phyloP scores from a whole-genome alignment of 2,888 invertebrate genomes.

The Ophioninae sp. region DNA sequence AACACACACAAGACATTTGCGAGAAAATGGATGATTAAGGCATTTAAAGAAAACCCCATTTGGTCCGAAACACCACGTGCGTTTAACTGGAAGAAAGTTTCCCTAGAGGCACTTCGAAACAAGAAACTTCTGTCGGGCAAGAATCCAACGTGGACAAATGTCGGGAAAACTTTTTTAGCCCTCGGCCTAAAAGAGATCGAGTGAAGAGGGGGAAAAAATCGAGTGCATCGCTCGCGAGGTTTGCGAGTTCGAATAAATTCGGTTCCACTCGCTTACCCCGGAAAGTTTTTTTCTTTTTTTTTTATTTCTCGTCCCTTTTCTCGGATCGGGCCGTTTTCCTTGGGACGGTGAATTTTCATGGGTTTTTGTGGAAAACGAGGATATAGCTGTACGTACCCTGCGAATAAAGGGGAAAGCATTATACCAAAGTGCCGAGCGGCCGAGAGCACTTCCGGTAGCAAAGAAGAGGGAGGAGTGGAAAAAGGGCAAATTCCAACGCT shows the following conservation, averaged over 20 bases:
- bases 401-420: conserved; percentile 53
- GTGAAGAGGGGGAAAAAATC: conserved; percentile 12
- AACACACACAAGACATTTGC: neutral
- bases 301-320: conserved; percentile 27
- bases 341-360: conserved; percentile 13
- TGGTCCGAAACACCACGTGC: neutral
- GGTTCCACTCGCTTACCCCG: conserved; percentile 27
- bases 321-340: neutral
- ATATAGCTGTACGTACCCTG: conserved; percentile 9
- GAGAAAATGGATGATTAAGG: neutral
- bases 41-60: neutral
- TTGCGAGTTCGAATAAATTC: conserved; percentile 61
- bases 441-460: conserved; percentile 57
- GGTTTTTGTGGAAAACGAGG: conserved; percentile 25
- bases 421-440: conserved; percentile 46
- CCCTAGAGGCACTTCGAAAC: neutral
- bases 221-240: conserved; percentile 53
- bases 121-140: neutral
- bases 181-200: neutral
- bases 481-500: conserved; percentile 32
- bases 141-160: conserved; percentile 1
- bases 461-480: conserved; percentile 30
- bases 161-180: conserved; percentile 34
- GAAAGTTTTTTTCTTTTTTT: conserved; percentile 15
- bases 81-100: conserved; percentile 1